phyloP scores from a whole-genome alignment of 2,113 vertebrate genomes.

The Pangasianodon hypophthalmus region DNA sequence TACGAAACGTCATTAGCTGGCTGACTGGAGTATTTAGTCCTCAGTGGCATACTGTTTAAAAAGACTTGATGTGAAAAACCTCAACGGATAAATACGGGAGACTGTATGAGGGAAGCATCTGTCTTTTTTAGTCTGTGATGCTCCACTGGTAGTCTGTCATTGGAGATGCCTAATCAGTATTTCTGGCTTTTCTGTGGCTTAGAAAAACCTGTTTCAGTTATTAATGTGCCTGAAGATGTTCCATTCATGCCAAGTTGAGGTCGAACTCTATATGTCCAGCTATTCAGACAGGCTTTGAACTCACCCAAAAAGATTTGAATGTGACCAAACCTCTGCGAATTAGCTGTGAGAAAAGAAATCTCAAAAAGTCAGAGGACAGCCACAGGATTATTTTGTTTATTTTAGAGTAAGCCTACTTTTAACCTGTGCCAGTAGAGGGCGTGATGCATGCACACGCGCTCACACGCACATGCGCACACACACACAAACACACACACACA shows the following conservation, averaged over 20 bases:
- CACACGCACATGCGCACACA: background rate
- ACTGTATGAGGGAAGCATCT: slow-evolving; percentile 39
- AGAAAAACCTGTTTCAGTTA: slow-evolving; percentile 31
- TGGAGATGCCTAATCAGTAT: slow-evolving; percentile 34
- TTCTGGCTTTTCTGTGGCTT: slow-evolving; percentile 19
- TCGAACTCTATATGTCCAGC: background rate
- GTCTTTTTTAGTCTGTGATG: slow-evolving; percentile 37
- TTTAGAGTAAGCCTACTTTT: slow-evolving; percentile 1
- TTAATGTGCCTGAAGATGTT: slow-evolving; percentile 24
- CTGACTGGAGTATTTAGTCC: slow-evolving; percentile 48
- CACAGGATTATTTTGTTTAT: slow-evolving; percentile 3
- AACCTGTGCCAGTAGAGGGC: slow-evolving; percentile 21
- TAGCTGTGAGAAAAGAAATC: background rate
- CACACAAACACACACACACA: background rate
- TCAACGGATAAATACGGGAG: slow-evolving; percentile 41
- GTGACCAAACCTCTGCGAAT: background rate
- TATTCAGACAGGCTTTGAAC: background rate
- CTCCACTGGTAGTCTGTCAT: slow-evolving; percentile 35
- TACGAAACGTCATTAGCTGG: slow-evolving; percentile 46
- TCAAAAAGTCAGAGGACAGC: background rate
- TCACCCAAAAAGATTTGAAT: background rate
- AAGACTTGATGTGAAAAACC: slow-evolving; percentile 48
- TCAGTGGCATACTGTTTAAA: slow-evolving; percentile 49
- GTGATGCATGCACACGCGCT: background rate
- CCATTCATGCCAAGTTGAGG: slow-evolving; percentile 27